phyloP scores from a whole-genome alignment of 1,140 invertebrate genomes.

The Lepidostoma basale region DNA sequence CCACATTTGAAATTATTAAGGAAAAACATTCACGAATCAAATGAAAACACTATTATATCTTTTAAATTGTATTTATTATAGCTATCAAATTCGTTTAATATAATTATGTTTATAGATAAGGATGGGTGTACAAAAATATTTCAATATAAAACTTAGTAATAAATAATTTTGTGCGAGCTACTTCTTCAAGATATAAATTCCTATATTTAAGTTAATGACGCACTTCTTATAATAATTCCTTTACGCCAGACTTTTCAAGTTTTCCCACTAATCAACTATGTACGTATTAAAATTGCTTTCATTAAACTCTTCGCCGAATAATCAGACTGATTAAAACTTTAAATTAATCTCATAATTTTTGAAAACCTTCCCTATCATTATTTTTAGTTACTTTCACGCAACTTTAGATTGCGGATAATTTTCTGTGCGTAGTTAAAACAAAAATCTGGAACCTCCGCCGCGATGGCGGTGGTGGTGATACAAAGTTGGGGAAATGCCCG shows the following conservation, averaged over 20 bases:
- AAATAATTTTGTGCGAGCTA: too few species aligned
- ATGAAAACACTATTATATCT: too few species aligned
- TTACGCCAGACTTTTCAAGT: neutral
- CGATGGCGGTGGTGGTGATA: neutral
- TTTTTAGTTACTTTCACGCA: neutral
- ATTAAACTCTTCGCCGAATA: neutral
- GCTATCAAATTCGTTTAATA: too few species aligned
- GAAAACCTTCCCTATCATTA: neutral
- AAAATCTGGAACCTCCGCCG: neutral
- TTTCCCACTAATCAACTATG: neutral
- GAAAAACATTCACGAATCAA: too few species aligned
- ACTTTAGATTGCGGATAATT: conserved; percentile 3
- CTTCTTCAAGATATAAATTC: too few species aligned
- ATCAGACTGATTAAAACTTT: conserved; percentile 4
- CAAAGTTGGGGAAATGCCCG: neutral
- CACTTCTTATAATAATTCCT: neutral
- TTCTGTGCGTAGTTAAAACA: neutral
- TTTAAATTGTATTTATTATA: too few species aligned
- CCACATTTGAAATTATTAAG: too few species aligned
- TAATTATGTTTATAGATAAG: too few species aligned
- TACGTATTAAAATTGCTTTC: neutral
- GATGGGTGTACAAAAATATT: too few species aligned
- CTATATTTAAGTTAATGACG: too few species aligned
- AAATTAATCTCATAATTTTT: neutral
- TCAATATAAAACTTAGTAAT: too few species aligned